Evolutionary conservation across 1,140 invertebrate species (phyloP).

Genomic region (Drosophila triauraria): DNA sequence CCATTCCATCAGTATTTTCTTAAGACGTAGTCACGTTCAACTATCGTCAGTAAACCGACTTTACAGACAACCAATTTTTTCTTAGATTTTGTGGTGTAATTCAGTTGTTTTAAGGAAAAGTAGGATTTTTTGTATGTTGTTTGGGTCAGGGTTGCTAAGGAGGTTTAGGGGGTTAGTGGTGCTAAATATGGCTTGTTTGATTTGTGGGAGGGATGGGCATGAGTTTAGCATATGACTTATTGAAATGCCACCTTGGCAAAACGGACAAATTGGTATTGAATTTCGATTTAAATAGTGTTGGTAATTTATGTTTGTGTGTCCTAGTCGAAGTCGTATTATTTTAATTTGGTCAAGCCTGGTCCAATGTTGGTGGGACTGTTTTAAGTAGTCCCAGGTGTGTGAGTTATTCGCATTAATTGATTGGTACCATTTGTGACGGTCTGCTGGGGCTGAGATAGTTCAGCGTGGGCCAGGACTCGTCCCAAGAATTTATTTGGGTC

Average conservation of each 20-base stretch:
- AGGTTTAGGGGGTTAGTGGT: neutral
- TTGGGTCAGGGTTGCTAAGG: slow-evolving; percentile 5
- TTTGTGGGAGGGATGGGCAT: neutral
- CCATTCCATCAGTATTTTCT: too few species aligned
- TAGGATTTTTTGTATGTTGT: neutral
- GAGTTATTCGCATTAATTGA: too few species aligned
- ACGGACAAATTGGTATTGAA: neutral
- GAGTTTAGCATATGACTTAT: neutral
- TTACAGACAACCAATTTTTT: too few species aligned
- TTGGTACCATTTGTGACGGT: too few species aligned
- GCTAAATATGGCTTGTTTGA: neutral
- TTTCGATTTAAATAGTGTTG: neutral
- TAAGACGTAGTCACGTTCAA: too few species aligned
- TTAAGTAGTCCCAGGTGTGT: neutral
- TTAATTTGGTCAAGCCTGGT: neutral
- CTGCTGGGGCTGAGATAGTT: too few species aligned
- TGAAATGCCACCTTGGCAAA: neutral
- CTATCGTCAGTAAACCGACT: too few species aligned
- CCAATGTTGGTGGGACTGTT: slow-evolving; percentile 4
- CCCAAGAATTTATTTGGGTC: too few species aligned
- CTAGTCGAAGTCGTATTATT: neutral
- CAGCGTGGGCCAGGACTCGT: too few species aligned
- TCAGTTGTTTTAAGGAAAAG: too few species aligned
- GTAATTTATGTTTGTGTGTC: neutral
- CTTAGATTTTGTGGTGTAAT: too few species aligned